phyloP scores from a whole-genome alignment of 35 echinoderm and acorn worm genomes.

The Diadema setosum region DNA sequence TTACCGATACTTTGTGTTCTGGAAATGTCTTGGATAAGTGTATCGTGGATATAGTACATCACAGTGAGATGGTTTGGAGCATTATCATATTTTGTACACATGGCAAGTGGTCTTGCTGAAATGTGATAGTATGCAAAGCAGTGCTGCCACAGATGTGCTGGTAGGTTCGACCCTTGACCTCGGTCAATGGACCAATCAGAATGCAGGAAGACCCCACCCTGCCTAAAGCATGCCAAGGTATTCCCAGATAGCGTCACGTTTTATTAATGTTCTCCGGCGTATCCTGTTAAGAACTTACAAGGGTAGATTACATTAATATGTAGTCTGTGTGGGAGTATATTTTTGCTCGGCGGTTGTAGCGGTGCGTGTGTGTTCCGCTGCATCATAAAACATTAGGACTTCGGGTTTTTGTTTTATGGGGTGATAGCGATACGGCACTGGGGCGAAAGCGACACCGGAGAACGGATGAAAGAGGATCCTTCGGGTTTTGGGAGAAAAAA shows the following conservation, averaged over 20 bases:
- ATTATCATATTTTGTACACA: neutral
- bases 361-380: neutral
- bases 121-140: neutral
- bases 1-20: no score
- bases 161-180: neutral
- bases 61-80: neutral
- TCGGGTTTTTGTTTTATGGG: neutral
- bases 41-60: no score
- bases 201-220: neutral
- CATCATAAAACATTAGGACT: neutral
- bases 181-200: neutral
- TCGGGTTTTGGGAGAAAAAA: neutral
- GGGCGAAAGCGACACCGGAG: neutral
- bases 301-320: neutral
- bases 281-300: neutral
- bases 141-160: neutral
- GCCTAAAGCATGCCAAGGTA: neutral
- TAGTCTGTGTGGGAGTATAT: neutral
- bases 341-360: neutral
- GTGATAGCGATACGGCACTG: neutral
- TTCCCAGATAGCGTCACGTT: constrained; percentile 1
- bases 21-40: no score
- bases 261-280: neutral
- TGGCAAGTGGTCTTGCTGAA: neutral
- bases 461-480: neutral